These are phyloP conservation scores for Chelonia mydas DNA, from an alignment of 2,797 vertebrate genomes.

Conservation along the genomic window DNA sequence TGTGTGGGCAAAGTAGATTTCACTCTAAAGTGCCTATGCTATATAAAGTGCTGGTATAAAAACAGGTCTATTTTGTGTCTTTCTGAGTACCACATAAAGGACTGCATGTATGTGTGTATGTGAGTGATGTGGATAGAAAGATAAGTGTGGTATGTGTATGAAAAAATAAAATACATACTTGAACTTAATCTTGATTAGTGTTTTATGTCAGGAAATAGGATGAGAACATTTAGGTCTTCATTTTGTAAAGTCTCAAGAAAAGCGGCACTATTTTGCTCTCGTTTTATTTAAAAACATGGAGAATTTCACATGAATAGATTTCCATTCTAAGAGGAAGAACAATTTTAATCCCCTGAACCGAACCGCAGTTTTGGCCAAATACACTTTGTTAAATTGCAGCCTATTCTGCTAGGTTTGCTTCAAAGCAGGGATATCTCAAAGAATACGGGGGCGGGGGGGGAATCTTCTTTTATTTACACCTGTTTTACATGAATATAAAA, in stretches of 20 bases:
- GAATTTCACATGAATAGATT: neutral
- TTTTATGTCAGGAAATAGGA: neutral
- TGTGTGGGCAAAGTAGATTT: slow-evolving; percentile 54
- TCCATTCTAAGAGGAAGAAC: slow-evolving; percentile 17
- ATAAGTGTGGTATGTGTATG: neutral
- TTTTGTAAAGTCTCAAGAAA: neutral
- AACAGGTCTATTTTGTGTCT: neutral
- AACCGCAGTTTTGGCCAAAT: slow-evolving; percentile 30
- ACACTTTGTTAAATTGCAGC: slow-evolving; percentile 18
- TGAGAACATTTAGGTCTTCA: neutral
- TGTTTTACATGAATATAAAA: neutral
- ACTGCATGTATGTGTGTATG: neutral
- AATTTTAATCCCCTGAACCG: neutral
- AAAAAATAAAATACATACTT: neutral
- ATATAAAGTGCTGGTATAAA: neutral
- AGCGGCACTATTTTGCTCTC: neutral
- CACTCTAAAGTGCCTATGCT: slow-evolving; percentile 45
- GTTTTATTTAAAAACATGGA: neutral
- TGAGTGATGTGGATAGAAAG: neutral
- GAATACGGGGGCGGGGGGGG: neutral
- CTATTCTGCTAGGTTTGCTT: neutral
- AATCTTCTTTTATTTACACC: slow-evolving; percentile 24
- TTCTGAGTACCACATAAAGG: neutral
- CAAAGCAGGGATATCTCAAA: neutral
- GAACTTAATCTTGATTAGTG: neutral